Evolutionary conservation across 2,113 vertebrate species (phyloP).

Genomic region (Bufo bufo): DNA sequence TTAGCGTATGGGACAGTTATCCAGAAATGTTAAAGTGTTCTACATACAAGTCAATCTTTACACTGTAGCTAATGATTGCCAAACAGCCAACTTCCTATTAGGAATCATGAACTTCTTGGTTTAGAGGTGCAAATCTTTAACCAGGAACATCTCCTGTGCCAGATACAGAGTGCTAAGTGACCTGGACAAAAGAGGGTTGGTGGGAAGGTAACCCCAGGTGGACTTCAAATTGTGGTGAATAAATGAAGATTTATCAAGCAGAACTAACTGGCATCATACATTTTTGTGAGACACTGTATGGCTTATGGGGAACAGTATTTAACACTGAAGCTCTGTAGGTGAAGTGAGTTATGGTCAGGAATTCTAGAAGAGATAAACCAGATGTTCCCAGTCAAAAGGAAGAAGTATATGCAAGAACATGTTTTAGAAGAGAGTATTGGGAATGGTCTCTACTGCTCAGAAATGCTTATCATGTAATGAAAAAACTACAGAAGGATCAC

Average conservation of each 20-base stretch:
- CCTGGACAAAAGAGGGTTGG: not conserved
- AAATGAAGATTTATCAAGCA: not conserved
- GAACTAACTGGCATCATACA: not conserved
- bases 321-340: not conserved
- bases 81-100: not conserved
- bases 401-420: not conserved
- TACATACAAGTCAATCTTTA: slow-evolving; percentile 26
- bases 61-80: not conserved
- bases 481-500: not conserved
- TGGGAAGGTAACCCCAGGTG: not conserved
- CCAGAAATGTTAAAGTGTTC: not conserved
- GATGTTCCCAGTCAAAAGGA: not conserved
- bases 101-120: not conserved
- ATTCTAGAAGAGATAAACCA: slow-evolving; percentile 18
- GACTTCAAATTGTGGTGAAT: not conserved
- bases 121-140: slow-evolving; percentile 22
- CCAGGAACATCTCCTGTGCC: not conserved
- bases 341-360: not conserved
- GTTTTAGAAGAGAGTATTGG: not conserved
- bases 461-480: not conserved
- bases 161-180: not conserved
- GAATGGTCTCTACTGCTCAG: not conserved
- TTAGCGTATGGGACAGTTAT: not conserved
- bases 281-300: not conserved
- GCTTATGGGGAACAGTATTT: not conserved